phyloP scores from a whole-genome alignment of 2,888 invertebrate genomes.

The Callinectes sapidus region DNA sequence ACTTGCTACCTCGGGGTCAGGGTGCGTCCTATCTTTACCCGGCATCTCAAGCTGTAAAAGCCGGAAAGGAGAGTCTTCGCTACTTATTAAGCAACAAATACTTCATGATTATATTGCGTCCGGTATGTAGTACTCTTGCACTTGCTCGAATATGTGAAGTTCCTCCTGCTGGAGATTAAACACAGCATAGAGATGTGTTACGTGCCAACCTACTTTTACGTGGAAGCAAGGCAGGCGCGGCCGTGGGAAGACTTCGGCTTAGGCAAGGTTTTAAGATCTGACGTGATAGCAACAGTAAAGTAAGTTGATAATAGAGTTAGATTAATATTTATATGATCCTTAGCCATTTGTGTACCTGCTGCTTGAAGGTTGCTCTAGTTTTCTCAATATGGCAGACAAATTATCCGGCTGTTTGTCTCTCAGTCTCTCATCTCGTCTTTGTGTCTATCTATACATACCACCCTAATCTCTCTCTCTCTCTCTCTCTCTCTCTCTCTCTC shows the following conservation, averaged over 20 bases:
- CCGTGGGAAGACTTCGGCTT: not conserved
- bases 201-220: too few species aligned
- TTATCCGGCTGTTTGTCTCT: too few species aligned
- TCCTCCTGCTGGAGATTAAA: not conserved
- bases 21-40: not conserved
- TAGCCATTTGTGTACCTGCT: not conserved
- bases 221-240: not conserved
- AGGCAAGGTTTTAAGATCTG: not conserved
- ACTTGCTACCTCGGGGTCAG: not conserved
- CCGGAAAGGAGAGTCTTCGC: not conserved
- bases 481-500: not conserved
- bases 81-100: not conserved
- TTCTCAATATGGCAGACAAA: too few species aligned
- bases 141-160: not conserved
- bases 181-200: not conserved
- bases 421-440: too few species aligned
- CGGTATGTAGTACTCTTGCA: not conserved
- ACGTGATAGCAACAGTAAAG: not conserved
- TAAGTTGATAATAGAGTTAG: not conserved
- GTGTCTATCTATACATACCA: too few species aligned
- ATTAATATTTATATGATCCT: not conserved
- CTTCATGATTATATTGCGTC: not conserved
- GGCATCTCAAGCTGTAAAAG: not conserved
- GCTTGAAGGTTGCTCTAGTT: too few species aligned
- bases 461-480: not conserved